Percentiles rank a stretch among this genome's conserved stretches.
Conservation (phyloP, 2,113 vertebrate species). For the Myrmecophaga tridactyla region DNA sequence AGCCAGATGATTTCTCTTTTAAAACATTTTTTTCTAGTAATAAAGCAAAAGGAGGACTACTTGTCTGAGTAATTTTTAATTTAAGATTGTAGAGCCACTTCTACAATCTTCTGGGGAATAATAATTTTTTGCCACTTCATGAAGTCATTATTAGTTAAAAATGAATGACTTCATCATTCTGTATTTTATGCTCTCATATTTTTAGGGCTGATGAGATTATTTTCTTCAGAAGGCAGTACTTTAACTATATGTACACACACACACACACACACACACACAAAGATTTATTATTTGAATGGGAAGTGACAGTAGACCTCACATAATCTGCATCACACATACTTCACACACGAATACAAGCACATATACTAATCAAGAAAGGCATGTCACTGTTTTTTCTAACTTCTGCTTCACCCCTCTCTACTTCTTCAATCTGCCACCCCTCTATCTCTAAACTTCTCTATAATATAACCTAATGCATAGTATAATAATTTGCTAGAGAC, state of each 20-base stretch:
- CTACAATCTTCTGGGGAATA: background rate
- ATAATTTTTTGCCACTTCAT: background rate
- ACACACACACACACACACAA: background rate
- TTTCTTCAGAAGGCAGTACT: background rate
- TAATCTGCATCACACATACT: background rate
- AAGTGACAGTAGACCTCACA: background rate
- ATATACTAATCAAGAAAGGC: background rate
- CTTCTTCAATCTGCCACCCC: background rate
- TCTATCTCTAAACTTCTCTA: background rate
- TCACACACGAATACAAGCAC: background rate
- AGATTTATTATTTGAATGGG: background rate
- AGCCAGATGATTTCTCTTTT: background rate
- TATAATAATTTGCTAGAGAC: background rate
- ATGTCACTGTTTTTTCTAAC: background rate
- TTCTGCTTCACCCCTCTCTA: background rate
- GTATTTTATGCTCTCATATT: background rate
- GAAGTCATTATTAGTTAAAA: background rate
- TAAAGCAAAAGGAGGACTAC: background rate
- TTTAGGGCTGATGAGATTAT: background rate
- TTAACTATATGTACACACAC: too few species aligned
- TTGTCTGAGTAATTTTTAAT: background rate
- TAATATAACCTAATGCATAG: background rate
- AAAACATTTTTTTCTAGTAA: background rate
- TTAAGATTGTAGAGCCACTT: background rate
- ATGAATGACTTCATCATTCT: background rate